phyloP scores from a whole-genome alignment of 1,140 invertebrate species.

The Saccostrea echinata region DNA sequence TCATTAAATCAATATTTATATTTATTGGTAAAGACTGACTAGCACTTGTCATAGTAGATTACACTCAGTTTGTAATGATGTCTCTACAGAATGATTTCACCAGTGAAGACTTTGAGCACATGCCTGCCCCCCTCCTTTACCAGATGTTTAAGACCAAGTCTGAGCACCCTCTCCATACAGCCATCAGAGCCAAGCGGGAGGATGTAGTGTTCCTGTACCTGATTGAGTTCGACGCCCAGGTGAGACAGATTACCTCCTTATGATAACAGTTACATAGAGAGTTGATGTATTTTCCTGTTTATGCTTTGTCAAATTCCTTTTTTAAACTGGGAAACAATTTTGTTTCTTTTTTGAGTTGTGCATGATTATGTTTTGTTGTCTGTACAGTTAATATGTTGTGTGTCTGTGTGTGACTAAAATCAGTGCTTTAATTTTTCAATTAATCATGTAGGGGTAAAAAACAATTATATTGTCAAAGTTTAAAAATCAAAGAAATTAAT shows the following conservation, averaged over 20 bases:
- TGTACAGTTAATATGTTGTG: neutral
- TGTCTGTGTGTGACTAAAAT: no score
- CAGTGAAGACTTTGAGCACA: conserved; percentile 93
- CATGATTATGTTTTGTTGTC: neutral
- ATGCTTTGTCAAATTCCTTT: neutral
- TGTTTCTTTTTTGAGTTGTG: neutral
- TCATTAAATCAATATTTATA: no score
- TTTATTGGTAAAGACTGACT: no score
- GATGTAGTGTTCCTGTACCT: conserved; percentile 97
- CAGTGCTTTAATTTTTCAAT: no score
- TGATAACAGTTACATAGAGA: neutral
- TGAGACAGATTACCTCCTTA: conserved; percentile 75
- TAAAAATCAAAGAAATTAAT: no score
- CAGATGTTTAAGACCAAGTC: conserved; percentile 95
- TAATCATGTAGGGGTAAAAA: no score
- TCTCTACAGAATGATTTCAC: conserved; percentile 89
- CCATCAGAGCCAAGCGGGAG: conserved; percentile 91
- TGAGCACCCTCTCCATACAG: conserved; percentile 92
- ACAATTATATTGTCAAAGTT: no score
- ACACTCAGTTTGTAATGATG: neutral
- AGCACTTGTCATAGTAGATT: neutral
- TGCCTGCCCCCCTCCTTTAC: conserved; percentile 93
- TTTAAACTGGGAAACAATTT: neutral
- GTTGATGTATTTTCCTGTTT: neutral
- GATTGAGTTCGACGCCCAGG: conserved; percentile 92